A percentile compares a stretch with the other conserved stretches of the same genome.
These are phyloP conservation scores for Lepidurus couesii DNA, from an alignment of 1,140 invertebrate species.

Conservation along the genomic window DNA sequence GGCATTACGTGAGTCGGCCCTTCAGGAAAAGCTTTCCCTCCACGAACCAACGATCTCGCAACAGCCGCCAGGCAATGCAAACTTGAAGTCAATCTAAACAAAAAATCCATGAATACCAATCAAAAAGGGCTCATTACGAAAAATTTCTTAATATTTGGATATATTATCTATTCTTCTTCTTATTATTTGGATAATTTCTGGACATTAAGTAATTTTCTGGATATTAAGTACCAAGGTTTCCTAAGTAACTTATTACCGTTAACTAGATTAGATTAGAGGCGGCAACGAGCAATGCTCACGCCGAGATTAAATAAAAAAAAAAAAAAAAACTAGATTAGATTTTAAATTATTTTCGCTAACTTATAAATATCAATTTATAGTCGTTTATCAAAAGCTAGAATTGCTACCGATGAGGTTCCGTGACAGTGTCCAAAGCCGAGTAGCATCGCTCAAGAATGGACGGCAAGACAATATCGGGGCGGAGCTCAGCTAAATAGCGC, in stretches of 20 bases:
- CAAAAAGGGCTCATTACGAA: background rate
- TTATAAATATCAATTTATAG: no score
- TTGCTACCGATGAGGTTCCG: constrained; percentile 67
- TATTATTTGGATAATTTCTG: no score
- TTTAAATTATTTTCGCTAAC: no score
- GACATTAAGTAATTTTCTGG: no score
- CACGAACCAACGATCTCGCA: constrained; percentile 60
- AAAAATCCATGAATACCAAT: background rate
- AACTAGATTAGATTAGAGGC: background rate
- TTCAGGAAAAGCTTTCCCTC: constrained; percentile 60
- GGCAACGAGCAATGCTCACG: no score
- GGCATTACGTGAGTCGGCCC: constrained; percentile 75
- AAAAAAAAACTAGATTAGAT: background rate
- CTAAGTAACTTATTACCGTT: background rate
- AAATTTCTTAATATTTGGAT: background rate
- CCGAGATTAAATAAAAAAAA: no score
- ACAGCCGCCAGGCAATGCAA: constrained; percentile 69
- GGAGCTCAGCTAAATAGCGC: constrained; percentile 65
- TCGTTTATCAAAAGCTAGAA: background rate
- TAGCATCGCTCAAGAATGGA: constrained; percentile 72
- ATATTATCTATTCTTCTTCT: background rate
- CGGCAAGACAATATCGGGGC: constrained; percentile 77
- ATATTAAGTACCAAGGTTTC: background rate
- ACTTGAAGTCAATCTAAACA: constrained; percentile 61
- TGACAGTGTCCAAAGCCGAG: constrained; percentile 71